Conservation (phyloP, 2,113 vertebrate species). For the Menura novaehollandiae region DNA sequence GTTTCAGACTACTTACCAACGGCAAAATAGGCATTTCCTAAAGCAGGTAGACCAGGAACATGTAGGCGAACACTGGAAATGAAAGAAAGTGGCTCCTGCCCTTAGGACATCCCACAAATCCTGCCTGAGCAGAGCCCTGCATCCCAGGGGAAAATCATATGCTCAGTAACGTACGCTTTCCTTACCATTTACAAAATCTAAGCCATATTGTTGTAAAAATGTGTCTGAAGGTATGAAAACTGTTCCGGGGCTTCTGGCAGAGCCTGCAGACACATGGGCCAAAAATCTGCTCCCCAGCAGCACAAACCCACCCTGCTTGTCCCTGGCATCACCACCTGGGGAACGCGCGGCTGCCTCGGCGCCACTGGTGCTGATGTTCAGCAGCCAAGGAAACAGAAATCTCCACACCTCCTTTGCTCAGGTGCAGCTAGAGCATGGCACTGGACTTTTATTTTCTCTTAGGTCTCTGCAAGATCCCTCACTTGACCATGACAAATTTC, state of each 20-base stretch:
- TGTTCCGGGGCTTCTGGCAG: neutral
- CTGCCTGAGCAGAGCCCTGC: neutral
- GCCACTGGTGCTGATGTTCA: neutral
- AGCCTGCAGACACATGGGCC: neutral
- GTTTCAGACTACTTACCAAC: neutral
- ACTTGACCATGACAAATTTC: neutral
- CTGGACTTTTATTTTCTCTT: neutral
- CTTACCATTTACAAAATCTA: neutral
- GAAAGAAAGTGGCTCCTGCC: neutral
- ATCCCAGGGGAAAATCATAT: neutral
- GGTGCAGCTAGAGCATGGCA: accelerated
- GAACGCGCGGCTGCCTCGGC: accelerated
- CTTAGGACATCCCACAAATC: neutral
- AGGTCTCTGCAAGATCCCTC: neutral
- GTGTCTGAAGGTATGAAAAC: neutral
- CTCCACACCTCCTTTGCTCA: neutral
- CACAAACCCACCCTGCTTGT: neutral
- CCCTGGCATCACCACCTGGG: accelerated
- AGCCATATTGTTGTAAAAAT: neutral
- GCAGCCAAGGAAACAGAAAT: neutral
- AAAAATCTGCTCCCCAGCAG: neutral
- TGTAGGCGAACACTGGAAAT: neutral
- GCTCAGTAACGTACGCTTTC: accelerated
- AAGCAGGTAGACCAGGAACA: neutral
- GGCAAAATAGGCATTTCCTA: neutral